These are phyloP conservation scores for Poecilus cupreus DNA, from an alignment of 2,888 invertebrate species.

Conservation along the genomic window DNA sequence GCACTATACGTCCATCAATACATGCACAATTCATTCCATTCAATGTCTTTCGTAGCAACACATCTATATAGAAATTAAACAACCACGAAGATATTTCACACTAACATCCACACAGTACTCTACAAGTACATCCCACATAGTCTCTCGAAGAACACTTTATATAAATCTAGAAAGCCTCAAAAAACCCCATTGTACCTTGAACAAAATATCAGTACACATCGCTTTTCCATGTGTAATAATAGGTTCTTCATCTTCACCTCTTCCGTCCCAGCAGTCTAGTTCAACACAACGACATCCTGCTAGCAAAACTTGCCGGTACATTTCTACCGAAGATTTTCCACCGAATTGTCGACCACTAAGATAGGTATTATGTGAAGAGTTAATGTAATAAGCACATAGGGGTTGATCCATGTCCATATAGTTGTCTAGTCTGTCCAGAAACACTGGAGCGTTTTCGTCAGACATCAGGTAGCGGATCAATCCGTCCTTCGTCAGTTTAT, in stretches of 20 bases:
- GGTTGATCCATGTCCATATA: conserved; percentile 99
- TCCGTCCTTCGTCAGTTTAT: conserved; percentile 93
- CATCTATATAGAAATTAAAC: too few species aligned
- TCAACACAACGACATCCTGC: conserved; percentile 99
- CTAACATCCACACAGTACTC: too few species aligned
- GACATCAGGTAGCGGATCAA: conserved; percentile 99
- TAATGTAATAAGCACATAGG: conserved; percentile 98
- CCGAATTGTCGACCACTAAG: conserved; percentile 97
- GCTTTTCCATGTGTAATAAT: conserved; percentile 99
- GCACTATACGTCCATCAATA: too few species aligned
- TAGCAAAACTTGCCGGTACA: conserved; percentile 97
- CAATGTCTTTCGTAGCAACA: too few species aligned
- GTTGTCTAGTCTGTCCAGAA: conserved; percentile 96
- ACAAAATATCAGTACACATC: conserved; percentile 99
- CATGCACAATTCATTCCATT: too few species aligned
- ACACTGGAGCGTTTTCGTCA: conserved; percentile 99
- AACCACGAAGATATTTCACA: too few species aligned
- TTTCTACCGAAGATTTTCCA: conserved; percentile 98
- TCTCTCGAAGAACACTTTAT: too few species aligned
- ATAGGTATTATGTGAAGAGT: conserved; percentile 98
- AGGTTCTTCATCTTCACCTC: conserved; percentile 98
- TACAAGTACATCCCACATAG: background rate
- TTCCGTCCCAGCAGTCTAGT: conserved; percentile 99
- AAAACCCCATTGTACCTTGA: conserved; percentile 78
- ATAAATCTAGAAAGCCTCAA: too few species aligned